These are phyloP conservation scores for Protomyctophum bolini DNA, from an alignment of 2,113 vertebrate genomes.

Conservation along the genomic window DNA sequence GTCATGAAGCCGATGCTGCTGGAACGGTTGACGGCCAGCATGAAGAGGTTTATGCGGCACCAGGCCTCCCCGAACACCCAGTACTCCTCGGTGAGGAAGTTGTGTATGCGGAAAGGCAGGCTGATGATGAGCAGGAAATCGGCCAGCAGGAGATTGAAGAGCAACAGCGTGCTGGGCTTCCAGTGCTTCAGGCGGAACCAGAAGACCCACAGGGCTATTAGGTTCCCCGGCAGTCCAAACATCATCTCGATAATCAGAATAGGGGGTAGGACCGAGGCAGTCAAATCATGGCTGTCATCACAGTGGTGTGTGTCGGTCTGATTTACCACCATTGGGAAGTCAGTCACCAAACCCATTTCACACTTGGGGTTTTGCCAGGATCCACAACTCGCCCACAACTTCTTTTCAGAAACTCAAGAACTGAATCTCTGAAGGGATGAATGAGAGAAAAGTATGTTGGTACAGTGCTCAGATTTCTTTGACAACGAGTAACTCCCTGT, in stretches of 20 bases:
- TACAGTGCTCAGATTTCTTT: too few species aligned
- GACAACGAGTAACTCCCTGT: background rate
- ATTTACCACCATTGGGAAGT: background rate
- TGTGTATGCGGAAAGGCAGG: constrained; percentile 70
- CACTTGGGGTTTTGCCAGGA: background rate
- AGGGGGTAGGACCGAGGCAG: constrained; percentile 24
- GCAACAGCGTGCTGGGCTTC: constrained; percentile 63
- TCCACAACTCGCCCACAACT: background rate
- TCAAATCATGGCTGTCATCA: rapidly evolving
- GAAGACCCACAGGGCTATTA: constrained; percentile 71
- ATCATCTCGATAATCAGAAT: constrained; percentile 62
- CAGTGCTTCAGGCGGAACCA: constrained; percentile 56
- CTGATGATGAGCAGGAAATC: constrained; percentile 70
- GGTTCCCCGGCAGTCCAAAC: constrained; percentile 63
- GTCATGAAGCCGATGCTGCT: constrained; percentile 74
- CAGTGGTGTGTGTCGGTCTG: constrained; percentile 17
- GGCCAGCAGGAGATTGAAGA: constrained; percentile 70
- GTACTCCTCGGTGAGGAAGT: constrained; percentile 19
- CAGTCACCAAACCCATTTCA: background rate
- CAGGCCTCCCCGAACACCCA: constrained; percentile 52
- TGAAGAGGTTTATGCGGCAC: constrained; percentile 67
- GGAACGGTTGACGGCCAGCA: constrained; percentile 66
- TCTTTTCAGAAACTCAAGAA: background rate
- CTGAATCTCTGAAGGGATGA: background rate
- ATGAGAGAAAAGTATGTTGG: background rate